Evolutionary conservation across 2,797 vertebrate genomes (phyloP).

Genomic region (Falco columbarius): DNA sequence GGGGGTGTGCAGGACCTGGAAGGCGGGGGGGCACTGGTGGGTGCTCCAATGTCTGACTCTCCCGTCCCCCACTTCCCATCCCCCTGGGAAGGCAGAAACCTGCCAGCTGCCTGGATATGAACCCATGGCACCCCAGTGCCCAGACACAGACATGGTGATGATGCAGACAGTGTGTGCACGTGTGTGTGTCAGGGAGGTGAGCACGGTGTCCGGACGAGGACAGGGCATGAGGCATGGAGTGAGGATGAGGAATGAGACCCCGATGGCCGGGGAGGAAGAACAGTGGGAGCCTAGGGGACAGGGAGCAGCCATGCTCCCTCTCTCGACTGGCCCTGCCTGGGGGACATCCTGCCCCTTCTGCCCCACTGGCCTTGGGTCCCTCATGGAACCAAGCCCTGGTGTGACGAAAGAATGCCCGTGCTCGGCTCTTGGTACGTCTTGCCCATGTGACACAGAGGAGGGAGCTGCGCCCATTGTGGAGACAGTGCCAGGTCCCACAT

Average conservation of each 20-base stretch:
- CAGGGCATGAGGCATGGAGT: constrained; percentile 55
- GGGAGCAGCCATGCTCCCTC: neutral
- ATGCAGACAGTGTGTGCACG: constrained; percentile 69
- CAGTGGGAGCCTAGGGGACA: neutral
- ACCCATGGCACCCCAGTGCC: constrained; percentile 46
- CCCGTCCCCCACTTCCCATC: neutral
- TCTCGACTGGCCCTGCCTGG: neutral
- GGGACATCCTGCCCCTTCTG: neutral
- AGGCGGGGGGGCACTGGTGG: neutral
- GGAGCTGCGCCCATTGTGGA: accelerated
- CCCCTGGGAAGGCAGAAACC: constrained; percentile 30
- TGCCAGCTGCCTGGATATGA: neutral
- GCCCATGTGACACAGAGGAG: accelerated
- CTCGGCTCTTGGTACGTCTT: neutral
- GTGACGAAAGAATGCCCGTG: neutral
- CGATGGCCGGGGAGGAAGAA: neutral
- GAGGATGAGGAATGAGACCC: constrained; percentile 37
- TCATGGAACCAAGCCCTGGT: neutral
- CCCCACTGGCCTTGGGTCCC: neutral
- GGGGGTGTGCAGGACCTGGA: constrained; percentile 51
- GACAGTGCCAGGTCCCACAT: neutral
- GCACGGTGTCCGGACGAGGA: constrained; percentile 32
- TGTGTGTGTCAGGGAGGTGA: constrained; percentile 48
- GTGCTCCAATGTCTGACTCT: neutral
- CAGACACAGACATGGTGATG: constrained; percentile 72